Evolutionary conservation across 2,888 invertebrate species (phyloP).

Genomic region (Nebria brevicollis): DNA sequence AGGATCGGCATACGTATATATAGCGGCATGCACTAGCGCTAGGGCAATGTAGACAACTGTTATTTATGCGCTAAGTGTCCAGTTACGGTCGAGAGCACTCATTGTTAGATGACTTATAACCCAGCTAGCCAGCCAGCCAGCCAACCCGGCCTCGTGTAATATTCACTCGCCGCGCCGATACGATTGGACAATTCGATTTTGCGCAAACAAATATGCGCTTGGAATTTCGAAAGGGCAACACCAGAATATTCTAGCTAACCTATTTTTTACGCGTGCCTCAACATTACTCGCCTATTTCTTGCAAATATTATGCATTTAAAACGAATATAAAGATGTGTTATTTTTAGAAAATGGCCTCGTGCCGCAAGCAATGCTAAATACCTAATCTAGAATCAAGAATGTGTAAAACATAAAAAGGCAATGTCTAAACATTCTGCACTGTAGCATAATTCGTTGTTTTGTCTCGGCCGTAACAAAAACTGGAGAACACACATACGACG

Average conservation of each 20-base stretch:
- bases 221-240: not conserved
- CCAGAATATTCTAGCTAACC: not conserved
- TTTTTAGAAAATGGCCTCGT: too few species aligned
- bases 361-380: not conserved
- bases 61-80: slow-evolving; percentile 42
- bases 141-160: not conserved
- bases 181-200: not conserved
- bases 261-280: too few species aligned
- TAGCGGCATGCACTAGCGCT: not conserved
- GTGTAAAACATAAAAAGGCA: not conserved
- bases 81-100: slow-evolving; percentile 34
- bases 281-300: too few species aligned
- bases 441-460: not conserved
- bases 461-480: not conserved
- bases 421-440: not conserved
- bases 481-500: not conserved
- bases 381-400: not conserved
- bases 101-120: slow-evolving; percentile 41
- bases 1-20: slow-evolving; percentile 11
- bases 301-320: too few species aligned
- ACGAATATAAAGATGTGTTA: too few species aligned
- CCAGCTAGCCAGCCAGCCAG: not conserved
- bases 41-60: slow-evolving; percentile 36
- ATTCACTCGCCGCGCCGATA: not conserved
- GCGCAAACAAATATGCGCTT: not conserved